Base-by-base conservation (phyloP, 2,888 invertebrate species). In the Dryomyza anilis region DNA sequence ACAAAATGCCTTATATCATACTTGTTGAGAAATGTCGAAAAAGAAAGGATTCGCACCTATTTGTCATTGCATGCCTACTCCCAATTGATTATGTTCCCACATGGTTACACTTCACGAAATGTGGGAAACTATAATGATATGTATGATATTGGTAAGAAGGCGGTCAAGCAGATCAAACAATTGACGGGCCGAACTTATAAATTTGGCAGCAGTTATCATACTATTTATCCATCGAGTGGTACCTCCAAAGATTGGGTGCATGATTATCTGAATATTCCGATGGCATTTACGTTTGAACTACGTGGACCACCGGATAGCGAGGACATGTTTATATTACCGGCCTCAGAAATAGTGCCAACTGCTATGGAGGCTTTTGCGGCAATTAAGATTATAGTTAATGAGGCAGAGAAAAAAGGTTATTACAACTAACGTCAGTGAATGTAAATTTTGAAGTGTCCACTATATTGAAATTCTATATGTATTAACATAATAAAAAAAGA, bases 41-140 rank as follows among this genome's bases (percentile, higher is more conserved):
- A 39, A 4, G 68, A 72, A 23, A 76, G 80, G 8, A 76, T 86
- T 29, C 80, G 79, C 57, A 84, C 86, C 3, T 90, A 88, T 78
- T 76, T 90, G 21, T 82, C 86, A 3, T 84, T 89, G 66, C 89
- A 88, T 73, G 88, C 88, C n/a, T 91, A 86, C 73, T 88, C 88
- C 0, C 90, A 91, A 73, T 77, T 87, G 59, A 81, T 89, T 33
- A 83, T 89, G 74, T 84, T 88, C 60, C 89, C 89, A 0, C 89
- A 87, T 64, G 73, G 78, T 1, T 71, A 76, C 29, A 68, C 71
- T 4, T 63, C 73, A 0, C 69, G 71, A 3, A 74, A 69, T 2
- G 75, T 71, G 8, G 67, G 70, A 4, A 78, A 80, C 67, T 78
- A 77, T 55, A 69, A 65, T 10, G 82, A 83, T 67, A 74, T 83